Evolutionary conservation across 1,140 invertebrate species (phyloP), one percentile per base, ranked within the genome.

Genomic region (Bombus pyrosoma): DNA sequence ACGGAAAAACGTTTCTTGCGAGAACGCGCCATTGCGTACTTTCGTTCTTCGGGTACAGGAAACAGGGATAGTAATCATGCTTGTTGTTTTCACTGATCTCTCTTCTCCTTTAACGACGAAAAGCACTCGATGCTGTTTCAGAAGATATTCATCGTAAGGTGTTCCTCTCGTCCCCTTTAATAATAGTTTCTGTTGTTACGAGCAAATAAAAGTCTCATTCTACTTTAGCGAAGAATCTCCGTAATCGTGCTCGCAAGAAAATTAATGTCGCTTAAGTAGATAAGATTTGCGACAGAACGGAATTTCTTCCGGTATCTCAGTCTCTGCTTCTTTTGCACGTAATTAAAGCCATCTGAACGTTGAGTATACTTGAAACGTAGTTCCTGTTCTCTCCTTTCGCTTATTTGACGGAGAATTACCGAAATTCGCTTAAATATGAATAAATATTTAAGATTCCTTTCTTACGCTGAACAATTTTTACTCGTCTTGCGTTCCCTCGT

Each of bases 41-140:
- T 89, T 91, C 78, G 85, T 88, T 71, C 87, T 84, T 81, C 34
- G 47, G 87, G 86, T 73, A 77, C 78, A 87, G 89, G 85, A 88
- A 91, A 90, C 83, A 32, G 82, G 91, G 90, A 86, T 92, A 88
- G 77, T 84, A 90, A 92, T 92, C 86, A 87, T 47, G 53, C 76
- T 64, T 83, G 83, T 88, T 78, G 86, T 86, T 87, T 89, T 88
- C 90, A 85, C 47, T 75, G 86, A 81, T 87, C 83, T 83, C 83
- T 83, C 64, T 85, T 64, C 84, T 59, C 76, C 47, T 62, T 80
- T 79, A 86, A 92, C 86, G 86, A 86, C 89, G 83, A 83, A 80
- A 91, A 88, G 88, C 66, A 85, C 85, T 85, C 86, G 90, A 89
- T 89, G 69, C 86, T 77, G 81, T 87, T 47, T 69, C 71, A 71